Evolutionary conservation across 2,888 invertebrate genomes (phyloP).

Genomic region (Agrochola lota): DNA sequence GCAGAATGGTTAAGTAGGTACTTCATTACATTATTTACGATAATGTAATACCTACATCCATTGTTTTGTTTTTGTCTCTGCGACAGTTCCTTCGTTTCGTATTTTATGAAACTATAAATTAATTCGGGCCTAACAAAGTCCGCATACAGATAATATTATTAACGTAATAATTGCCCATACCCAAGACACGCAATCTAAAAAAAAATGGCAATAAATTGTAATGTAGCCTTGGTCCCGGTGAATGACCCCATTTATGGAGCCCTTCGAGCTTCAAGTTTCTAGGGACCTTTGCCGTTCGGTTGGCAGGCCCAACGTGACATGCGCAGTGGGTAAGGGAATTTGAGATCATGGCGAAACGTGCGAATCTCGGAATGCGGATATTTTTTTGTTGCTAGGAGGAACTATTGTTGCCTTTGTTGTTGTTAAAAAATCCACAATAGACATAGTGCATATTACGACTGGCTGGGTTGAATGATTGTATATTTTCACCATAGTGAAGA

Average conservation of each 20-base stretch:
- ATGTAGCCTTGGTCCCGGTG: conserved; percentile 68
- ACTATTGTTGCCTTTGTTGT: background rate
- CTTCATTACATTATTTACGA: background rate
- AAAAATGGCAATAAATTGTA: conserved; percentile 58
- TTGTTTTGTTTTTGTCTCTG: conserved; percentile 17
- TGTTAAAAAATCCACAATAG: background rate
- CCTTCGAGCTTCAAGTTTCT: conserved; percentile 57
- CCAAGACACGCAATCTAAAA: conserved; percentile 18
- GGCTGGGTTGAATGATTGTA: background rate
- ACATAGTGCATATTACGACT: background rate
- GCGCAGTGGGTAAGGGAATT: conserved; percentile 77
- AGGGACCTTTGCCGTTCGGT: conserved; percentile 59
- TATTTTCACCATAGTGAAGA: background rate
- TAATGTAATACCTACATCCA: background rate
- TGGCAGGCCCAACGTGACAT: conserved; percentile 76
- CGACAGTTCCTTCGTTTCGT: background rate
- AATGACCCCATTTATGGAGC: conserved; percentile 70
- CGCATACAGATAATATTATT: background rate
- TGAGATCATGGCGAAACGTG: conserved; percentile 50
- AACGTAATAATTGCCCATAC: conserved; percentile 10
- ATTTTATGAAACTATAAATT: background rate
- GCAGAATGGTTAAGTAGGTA: background rate
- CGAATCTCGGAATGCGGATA: conserved; percentile 24
- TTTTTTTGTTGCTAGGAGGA: conserved; percentile 17
- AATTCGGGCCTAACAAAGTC: background rate